These are phyloP conservation scores for Musca vetustissima DNA, from an alignment of 1,140 invertebrate species.

Conservation along the genomic window DNA sequence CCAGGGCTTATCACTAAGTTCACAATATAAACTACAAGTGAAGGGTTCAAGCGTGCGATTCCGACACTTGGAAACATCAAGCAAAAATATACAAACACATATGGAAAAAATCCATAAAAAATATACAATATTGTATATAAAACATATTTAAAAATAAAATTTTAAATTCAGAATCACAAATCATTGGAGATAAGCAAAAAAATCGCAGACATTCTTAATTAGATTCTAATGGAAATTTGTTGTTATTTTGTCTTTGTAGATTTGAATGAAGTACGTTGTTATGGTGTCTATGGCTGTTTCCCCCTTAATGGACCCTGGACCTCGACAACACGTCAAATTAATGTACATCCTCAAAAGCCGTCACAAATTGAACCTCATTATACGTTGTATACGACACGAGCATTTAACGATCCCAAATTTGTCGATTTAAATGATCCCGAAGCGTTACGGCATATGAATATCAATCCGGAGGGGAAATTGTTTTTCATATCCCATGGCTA, in stretches of 20 bases:
- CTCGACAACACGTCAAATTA: slow-evolving; percentile 73
- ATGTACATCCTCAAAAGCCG: slow-evolving; percentile 71
- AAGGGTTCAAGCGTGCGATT: slow-evolving; percentile 17
- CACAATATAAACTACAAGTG: background rate
- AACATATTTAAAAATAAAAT: background rate
- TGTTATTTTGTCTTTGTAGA: slow-evolving; percentile 40
- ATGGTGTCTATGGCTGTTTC: slow-evolving; percentile 80
- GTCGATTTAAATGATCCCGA: slow-evolving; percentile 67
- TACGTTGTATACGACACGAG: slow-evolving; percentile 60
- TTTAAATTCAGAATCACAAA: background rate
- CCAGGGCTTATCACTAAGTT: too few species aligned
- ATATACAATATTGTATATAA: background rate
- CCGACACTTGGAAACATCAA: background rate
- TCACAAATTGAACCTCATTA: slow-evolving; percentile 60
- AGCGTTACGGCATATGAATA: slow-evolving; percentile 61
- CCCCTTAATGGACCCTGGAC: slow-evolving; percentile 79
- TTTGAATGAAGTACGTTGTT: slow-evolving; percentile 64
- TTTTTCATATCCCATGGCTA: slow-evolving; percentile 85
- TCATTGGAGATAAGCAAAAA: background rate
- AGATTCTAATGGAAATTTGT: background rate
- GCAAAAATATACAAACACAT: too few species aligned
- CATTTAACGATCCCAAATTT: slow-evolving; percentile 60
- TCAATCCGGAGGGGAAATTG: slow-evolving; percentile 65
- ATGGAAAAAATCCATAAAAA: background rate
- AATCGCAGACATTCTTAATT: background rate